Evolutionary conservation across 2,797 vertebrate genomes (phyloP).

Genomic region (Parotocinclus haroldoi): DNA sequence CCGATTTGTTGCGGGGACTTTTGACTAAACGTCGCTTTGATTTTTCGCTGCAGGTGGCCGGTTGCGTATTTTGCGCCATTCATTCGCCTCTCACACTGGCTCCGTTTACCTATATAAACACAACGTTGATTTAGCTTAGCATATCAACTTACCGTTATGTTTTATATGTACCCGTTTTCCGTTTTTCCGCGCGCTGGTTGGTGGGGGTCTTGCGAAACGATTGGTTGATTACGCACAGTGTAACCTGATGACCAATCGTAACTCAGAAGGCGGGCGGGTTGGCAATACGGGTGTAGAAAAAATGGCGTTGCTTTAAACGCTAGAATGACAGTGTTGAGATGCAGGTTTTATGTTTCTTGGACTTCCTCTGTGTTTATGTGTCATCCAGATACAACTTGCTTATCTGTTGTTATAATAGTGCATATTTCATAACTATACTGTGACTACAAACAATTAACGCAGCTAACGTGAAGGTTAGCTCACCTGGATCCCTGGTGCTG

Average conservation of each 20-base stretch:
- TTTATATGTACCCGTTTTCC: neutral
- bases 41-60: neutral
- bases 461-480: no score
- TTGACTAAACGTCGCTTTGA: neutral
- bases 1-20: neutral
- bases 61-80: slow-evolving; percentile 16
- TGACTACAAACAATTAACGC: no score
- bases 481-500: no score
- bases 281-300: neutral
- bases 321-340: no score
- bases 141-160: neutral
- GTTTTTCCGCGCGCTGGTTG: neutral
- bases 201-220: neutral
- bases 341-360: no score
- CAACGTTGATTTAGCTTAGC: slow-evolving; percentile 20
- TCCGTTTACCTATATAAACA: slow-evolving; percentile 35
- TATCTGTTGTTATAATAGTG: no score
- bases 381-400: no score
- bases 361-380: no score
- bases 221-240: neutral
- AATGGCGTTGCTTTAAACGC: neutral
- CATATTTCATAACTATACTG: no score
- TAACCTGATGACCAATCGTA: neutral
- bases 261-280: neutral
- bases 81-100: slow-evolving; percentile 17